Evolutionary conservation across 2,797 vertebrate genomes (phyloP).

Genomic region (Pseudomugil gertrudae): DNA sequence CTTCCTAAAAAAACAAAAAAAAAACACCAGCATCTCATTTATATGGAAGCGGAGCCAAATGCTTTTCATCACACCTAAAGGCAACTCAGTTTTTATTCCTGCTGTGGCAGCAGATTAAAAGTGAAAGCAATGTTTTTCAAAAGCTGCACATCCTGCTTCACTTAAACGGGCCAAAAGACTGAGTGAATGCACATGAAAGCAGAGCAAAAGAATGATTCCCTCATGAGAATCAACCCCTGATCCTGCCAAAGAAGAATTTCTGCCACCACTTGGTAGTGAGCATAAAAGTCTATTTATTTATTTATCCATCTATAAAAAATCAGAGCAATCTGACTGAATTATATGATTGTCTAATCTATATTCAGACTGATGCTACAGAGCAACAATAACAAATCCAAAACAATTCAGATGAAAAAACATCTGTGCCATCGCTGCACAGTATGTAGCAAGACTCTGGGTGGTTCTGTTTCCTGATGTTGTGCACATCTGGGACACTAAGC

Average conservation of each 20-base stretch:
- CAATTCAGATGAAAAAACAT: constrained; percentile 12
- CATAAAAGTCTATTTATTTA: too few species aligned
- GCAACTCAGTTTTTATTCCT: background rate
- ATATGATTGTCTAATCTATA: too few species aligned
- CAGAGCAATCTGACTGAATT: too few species aligned
- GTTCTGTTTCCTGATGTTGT: constrained; percentile 2
- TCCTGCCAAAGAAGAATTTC: too few species aligned
- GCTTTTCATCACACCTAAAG: constrained; percentile 42
- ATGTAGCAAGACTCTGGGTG: background rate
- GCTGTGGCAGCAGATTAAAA: constrained; percentile 19
- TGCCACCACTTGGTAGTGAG: too few species aligned
- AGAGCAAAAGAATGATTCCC: background rate
- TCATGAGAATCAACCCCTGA: too few species aligned
- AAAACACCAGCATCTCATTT: constrained; percentile 31
- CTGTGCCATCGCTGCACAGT: constrained; percentile 3
- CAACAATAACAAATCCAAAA: constrained; percentile 57
- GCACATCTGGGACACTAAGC: background rate
- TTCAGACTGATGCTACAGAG: constrained; percentile 23
- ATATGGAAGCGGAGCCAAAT: constrained; percentile 12
- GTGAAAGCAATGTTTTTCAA: constrained; percentile 15
- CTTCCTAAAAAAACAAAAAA: background rate
- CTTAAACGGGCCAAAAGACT: constrained; percentile 9
- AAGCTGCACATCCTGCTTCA: constrained; percentile 9
- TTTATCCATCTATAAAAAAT: too few species aligned
- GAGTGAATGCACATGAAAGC: constrained; percentile 7